phyloP scores from a whole-genome alignment of 2,888 invertebrate genomes.

The Aromia moschata region DNA sequence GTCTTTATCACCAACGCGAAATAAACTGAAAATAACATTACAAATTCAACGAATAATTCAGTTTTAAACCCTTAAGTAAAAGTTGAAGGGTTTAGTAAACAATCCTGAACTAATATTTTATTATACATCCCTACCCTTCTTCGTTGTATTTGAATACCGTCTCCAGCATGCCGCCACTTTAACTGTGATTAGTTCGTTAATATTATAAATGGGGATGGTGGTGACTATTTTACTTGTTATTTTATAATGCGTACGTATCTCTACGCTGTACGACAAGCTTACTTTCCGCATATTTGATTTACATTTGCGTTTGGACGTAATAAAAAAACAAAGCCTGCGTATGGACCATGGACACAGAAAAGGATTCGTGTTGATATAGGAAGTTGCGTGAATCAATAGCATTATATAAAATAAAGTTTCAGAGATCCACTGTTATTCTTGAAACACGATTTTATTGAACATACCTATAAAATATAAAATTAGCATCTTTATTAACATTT shows the following conservation, averaged over 20 bases:
- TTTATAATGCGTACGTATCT: too few relatives aligned
- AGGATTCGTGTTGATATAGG: too few relatives aligned
- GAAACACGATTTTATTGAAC: not conserved
- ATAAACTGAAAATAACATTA: conserved; percentile 4
- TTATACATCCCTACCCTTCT: conserved; percentile 5
- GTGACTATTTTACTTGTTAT: not conserved
- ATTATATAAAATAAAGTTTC: too few relatives aligned
- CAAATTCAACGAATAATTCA: conserved; percentile 18
- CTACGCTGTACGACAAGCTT: not conserved
- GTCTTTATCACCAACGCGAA: not conserved
- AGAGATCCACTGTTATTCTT: not conserved
- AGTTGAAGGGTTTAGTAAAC: conserved; percentile 22
- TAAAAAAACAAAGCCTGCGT: too few relatives aligned
- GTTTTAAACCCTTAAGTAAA: conserved; percentile 15
- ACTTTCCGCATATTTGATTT: too few relatives aligned
- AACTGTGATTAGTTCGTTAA: conserved; percentile 1
- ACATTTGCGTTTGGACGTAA: too few relatives aligned
- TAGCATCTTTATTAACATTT: not conserved
- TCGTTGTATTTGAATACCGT: not conserved
- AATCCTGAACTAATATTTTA: conserved; percentile 26
- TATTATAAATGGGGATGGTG: not conserved
- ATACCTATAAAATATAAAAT: not conserved
- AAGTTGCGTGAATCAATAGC: too few relatives aligned
- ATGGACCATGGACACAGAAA: too few relatives aligned
- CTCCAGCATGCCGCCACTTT: not conserved